Evolutionary conservation across 92 coral and sea anemone genomes (phyloP).

Genomic region (Zoanthus solanderi): DNA sequence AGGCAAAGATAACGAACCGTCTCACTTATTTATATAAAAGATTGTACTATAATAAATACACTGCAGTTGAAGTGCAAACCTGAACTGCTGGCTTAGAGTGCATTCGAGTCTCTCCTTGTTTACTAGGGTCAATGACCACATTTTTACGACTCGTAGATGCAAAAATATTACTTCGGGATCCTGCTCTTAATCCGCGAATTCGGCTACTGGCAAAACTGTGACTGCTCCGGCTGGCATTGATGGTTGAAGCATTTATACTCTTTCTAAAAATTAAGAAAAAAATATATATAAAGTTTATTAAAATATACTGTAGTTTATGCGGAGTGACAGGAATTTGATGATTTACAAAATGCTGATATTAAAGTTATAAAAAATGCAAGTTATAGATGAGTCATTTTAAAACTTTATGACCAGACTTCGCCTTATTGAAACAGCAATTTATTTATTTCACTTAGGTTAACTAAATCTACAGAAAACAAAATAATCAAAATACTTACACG

Average conservation of each 20-base stretch:
- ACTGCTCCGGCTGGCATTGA: conserved; percentile 95
- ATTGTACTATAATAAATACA: background rate
- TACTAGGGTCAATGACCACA: conserved; percentile 84
- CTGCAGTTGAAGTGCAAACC: conserved; percentile 29
- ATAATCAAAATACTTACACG: conserved; percentile 61
- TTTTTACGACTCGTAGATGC: conserved; percentile 90
- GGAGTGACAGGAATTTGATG: too few species aligned
- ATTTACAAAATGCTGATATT: too few species aligned
- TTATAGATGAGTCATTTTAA: too few species aligned
- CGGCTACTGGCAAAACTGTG: conserved; percentile 96
- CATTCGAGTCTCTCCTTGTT: conserved; percentile 66
- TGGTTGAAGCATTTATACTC: conserved; percentile 41
- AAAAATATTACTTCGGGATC: conserved; percentile 87
- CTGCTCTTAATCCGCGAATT: conserved; percentile 49
- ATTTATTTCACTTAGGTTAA: too few species aligned
- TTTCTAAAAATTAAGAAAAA: conserved; percentile 55
- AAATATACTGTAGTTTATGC: too few species aligned
- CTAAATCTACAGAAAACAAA: background rate
- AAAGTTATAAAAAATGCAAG: too few species aligned
- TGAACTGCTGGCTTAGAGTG: conserved; percentile 91
- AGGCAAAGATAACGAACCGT: too few species aligned
- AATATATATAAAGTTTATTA: background rate
- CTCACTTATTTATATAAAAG: background rate
- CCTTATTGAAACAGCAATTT: too few species aligned
- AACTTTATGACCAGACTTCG: too few species aligned